Conservation (phyloP, 2,113 vertebrate species). For the Tiliqua scincoides region DNA sequence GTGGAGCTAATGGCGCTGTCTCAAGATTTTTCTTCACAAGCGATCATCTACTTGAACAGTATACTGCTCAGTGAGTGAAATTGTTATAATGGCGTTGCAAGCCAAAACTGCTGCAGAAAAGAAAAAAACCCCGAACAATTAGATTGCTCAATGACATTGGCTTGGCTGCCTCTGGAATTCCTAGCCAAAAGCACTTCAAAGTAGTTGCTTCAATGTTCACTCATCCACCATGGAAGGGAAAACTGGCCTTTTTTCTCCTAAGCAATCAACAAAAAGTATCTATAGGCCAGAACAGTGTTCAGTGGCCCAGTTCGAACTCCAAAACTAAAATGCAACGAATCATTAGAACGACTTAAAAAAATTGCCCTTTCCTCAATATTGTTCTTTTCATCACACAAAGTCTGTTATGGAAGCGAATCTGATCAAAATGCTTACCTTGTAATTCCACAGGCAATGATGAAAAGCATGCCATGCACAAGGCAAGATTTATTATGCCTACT, state of each 20-base stretch:
- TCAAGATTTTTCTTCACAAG: not conserved
- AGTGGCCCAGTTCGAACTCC: not conserved
- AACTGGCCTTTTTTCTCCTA: not conserved
- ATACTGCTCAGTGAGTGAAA: not conserved
- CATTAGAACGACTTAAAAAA: conserved; percentile 34
- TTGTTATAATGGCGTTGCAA: not conserved
- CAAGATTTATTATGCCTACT: conserved; percentile 74
- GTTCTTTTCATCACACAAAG: conserved; percentile 45
- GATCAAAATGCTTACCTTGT: conserved; percentile 70
- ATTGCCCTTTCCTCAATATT: conserved; percentile 22
- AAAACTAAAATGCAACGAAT: conserved; percentile 1
- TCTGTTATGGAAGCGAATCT: conserved; percentile 43
- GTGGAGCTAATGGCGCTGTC: not conserved
- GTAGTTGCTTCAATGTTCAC: too few relatives aligned
- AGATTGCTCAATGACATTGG: not conserved
- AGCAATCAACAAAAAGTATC: not conserved
- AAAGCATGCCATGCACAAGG: conserved; percentile 47
- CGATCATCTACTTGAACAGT: not conserved
- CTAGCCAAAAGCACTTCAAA: not conserved
- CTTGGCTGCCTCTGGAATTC: not conserved
- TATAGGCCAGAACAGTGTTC: not conserved
- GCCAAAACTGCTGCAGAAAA: not conserved
- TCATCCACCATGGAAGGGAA: not conserved
- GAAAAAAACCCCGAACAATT: not conserved
- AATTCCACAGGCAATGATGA: conserved; percentile 59